Percentiles rank a stretch among this genome's conserved stretches.
phyloP scores from a whole-genome alignment of 2,113 vertebrate species.

The Emydocephalus ijimae region DNA sequence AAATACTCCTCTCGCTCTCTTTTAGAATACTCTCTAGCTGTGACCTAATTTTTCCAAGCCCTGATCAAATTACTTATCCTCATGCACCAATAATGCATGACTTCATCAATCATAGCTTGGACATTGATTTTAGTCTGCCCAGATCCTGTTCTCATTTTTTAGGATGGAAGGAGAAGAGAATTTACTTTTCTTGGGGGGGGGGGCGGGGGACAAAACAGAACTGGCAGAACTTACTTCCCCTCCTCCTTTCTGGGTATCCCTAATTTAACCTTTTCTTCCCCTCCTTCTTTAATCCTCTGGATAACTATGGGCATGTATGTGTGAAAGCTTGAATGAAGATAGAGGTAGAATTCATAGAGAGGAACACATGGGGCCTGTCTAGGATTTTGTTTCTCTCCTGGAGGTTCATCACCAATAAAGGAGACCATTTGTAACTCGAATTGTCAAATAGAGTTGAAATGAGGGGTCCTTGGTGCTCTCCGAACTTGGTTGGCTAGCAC shows the following conservation, averaged over 20 bases:
- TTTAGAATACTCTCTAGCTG: background rate
- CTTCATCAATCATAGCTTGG: background rate
- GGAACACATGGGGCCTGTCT: background rate
- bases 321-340: background rate
- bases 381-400: background rate
- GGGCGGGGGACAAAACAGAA: no score
- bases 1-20: background rate
- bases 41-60: background rate
- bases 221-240: background rate
- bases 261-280: background rate
- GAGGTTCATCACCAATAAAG: background rate
- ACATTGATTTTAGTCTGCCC: background rate
- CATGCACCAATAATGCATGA: background rate
- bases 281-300: background rate
- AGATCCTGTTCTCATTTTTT: background rate
- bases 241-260: background rate
- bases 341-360: background rate
- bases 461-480: background rate
- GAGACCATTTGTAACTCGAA: background rate
- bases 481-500: background rate
- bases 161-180: background rate
- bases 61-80: background rate
- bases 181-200: background rate
- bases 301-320: background rate
- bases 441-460: background rate